Percentiles rank a stretch among this genome's conserved stretches.
Evolutionary conservation across 2,113 vertebrate genomes (phyloP).

Genomic region (Tonatia bakeri): DNA sequence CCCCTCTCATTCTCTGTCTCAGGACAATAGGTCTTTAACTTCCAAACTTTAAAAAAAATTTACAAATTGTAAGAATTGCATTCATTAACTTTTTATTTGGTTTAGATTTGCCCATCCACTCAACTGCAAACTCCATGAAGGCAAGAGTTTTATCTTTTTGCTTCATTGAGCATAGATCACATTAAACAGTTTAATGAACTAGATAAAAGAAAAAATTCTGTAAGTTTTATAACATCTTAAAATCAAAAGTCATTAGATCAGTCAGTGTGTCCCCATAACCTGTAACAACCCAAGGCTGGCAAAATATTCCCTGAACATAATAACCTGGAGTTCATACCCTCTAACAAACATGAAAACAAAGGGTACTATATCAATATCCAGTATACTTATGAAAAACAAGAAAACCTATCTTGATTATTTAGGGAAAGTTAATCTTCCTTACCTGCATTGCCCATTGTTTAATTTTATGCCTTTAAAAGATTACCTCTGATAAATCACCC

Average conservation of each 20-base stretch:
- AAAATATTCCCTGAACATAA: background rate
- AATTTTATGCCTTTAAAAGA: slow-evolving; percentile 61
- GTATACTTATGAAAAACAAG: background rate
- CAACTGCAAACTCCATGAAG: background rate
- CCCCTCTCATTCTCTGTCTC: background rate
- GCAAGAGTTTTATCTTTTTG: background rate
- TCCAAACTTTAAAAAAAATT: background rate
- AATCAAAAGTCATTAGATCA: background rate
- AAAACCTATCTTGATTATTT: slow-evolving; percentile 31
- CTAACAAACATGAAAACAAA: background rate
- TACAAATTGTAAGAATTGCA: background rate
- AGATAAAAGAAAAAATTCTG: background rate
- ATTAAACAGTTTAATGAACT: background rate
- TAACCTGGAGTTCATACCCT: background rate
- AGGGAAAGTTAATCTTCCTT: slow-evolving; percentile 38
- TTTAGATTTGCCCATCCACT: background rate
- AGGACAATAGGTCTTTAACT: background rate
- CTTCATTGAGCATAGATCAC: background rate
- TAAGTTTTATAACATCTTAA: background rate
- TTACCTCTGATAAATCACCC: slow-evolving; percentile 60
- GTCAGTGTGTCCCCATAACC: background rate
- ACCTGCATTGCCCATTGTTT: slow-evolving; percentile 42
- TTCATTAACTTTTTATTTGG: background rate
- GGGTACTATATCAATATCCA: background rate
- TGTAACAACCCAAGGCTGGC: background rate